These are phyloP conservation scores for Pitangus sulphuratus DNA, from an alignment of 2,797 vertebrate species.

Conservation along the genomic window DNA sequence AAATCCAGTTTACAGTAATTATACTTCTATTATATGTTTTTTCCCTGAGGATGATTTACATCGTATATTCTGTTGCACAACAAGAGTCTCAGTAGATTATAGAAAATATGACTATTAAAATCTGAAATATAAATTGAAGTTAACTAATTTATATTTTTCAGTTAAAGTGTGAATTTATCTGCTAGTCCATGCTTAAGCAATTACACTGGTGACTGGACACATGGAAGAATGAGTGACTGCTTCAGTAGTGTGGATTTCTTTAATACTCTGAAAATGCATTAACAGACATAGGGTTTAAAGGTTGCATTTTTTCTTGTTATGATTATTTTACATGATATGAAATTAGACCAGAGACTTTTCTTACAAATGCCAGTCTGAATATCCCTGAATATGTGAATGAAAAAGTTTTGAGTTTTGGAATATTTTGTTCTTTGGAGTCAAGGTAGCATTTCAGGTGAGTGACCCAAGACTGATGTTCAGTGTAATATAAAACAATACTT, in stretches of 20 bases:
- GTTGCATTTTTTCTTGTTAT: background rate
- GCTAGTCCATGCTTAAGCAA: background rate
- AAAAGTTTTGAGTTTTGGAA: background rate
- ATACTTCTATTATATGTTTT: background rate
- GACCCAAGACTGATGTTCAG: background rate
- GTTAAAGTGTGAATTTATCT: background rate
- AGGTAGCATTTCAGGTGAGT: background rate
- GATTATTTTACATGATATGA: background rate
- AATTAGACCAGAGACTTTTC: background rate
- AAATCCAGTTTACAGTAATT: background rate
- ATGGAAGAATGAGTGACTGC: background rate
- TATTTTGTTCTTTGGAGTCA: background rate
- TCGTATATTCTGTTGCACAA: background rate
- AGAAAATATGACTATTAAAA: background rate
- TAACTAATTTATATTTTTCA: background rate
- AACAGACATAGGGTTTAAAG: background rate
- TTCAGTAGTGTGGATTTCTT: background rate
- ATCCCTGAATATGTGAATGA: background rate
- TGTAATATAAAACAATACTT: background rate
- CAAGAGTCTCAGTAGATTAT: background rate
- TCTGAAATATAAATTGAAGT: background rate
- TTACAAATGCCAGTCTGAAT: background rate
- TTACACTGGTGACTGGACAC: background rate
- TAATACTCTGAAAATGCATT: background rate
- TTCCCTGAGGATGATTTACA: background rate